Evolutionary conservation across 2,113 vertebrate genomes (phyloP).

Genomic region (Phainopepla nitens): DNA sequence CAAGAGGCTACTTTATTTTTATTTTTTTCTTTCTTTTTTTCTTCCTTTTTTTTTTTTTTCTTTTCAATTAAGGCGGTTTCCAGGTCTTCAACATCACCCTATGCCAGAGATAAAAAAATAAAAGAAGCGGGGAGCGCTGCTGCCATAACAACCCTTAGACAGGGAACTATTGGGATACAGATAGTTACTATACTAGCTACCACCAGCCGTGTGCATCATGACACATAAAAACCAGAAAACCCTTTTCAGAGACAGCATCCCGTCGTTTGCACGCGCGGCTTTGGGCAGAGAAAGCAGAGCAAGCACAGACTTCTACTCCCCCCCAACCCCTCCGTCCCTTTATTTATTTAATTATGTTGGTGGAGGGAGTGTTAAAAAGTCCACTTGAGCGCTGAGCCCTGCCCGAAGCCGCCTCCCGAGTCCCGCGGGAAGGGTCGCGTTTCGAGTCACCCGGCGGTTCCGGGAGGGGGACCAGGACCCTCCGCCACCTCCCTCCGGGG

Average conservation of each 20-base stretch:
- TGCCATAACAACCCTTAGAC: constrained; percentile 67
- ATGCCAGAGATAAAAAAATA: background rate
- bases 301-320: background rate
- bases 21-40: background rate
- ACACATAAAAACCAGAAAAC: background rate
- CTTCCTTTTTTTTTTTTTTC: background rate
- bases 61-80: background rate
- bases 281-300: background rate
- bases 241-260: background rate
- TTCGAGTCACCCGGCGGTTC: background rate
- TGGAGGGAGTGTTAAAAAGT: background rate
- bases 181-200: constrained; percentile 42
- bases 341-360: background rate
- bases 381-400: background rate
- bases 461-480: background rate
- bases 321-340: rapidly evolving
- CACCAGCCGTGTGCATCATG: background rate
- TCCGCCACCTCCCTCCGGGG: background rate
- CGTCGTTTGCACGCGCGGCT: background rate
- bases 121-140: background rate
- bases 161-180: constrained; percentile 1
- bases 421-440: background rate
- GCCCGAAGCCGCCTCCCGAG: background rate
- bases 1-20: background rate
- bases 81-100: background rate